Conservation (phyloP, 2,888 invertebrate genomes). For the Labia minor region DNA sequence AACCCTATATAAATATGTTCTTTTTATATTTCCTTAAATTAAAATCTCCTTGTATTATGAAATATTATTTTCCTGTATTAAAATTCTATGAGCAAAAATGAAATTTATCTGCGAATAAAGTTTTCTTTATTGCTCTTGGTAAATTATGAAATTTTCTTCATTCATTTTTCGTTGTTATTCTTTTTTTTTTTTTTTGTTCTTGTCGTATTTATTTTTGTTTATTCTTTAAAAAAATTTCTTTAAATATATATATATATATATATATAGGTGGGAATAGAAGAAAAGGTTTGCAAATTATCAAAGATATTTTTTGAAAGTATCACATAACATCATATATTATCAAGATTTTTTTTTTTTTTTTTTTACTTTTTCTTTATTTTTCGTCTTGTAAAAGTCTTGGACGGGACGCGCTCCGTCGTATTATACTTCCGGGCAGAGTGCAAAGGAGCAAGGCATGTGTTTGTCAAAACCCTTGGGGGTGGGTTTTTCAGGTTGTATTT, state of each 20-base stretch:
- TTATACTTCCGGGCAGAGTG: background rate
- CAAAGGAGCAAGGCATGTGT: background rate
- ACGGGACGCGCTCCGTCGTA: too few species aligned
- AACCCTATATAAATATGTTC: conserved; percentile 5
- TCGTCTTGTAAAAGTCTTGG: background rate
- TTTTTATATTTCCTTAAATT: background rate
- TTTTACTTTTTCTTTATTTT: background rate
- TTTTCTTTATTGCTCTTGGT: conserved; percentile 5
- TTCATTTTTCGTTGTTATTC: too few species aligned
- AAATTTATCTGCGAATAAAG: background rate
- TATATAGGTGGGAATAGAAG: background rate
- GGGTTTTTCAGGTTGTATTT: background rate
- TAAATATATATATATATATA: too few species aligned
- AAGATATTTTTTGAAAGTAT: background rate
- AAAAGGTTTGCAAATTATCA: background rate
- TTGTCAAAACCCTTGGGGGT: background rate
- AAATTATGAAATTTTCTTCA: too few species aligned
- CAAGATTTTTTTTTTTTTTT: background rate
- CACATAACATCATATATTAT: background rate
- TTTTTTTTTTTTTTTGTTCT: too few species aligned
- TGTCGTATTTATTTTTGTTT: background rate
- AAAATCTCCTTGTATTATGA: background rate
- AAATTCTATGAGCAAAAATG: background rate
- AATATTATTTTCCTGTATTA: background rate
- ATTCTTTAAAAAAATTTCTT: background rate